phyloP scores from a whole-genome alignment of 2,797 vertebrate genomes.

The Siniperca scherzeri region DNA sequence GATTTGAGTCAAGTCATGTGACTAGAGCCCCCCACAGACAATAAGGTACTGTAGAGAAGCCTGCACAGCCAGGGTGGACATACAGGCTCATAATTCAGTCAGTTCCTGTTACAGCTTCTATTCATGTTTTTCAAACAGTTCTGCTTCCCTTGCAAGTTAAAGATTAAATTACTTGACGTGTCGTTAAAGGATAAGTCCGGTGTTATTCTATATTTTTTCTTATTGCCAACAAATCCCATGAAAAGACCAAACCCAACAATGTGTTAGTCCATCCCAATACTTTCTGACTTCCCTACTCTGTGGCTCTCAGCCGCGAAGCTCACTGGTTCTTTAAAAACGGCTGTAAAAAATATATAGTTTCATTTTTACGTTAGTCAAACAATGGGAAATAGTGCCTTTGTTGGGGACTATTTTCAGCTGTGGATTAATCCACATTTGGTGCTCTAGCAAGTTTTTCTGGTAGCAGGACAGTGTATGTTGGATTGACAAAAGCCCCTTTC shows the following conservation, averaged over 20 bases:
- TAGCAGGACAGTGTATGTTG: not conserved
- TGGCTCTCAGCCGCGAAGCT: not conserved
- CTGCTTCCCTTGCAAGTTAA: not conserved
- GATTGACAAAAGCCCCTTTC: too few species aligned
- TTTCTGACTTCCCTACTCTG: not conserved
- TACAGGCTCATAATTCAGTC: not conserved
- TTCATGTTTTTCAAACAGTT: not conserved
- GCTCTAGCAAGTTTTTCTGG: too few species aligned
- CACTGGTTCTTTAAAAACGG: not conserved
- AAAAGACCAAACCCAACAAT: not conserved
- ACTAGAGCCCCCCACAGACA: not conserved
- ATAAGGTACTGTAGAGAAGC: slow-evolving; percentile 48
- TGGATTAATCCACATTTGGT: not conserved
- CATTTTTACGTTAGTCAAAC: not conserved
- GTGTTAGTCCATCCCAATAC: not conserved
- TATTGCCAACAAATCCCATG: not conserved
- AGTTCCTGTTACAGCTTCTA: not conserved
- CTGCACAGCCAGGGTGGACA: not conserved
- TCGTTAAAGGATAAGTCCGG: not conserved
- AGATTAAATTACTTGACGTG: not conserved
- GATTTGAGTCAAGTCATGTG: too few species aligned
- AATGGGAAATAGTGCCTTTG: not conserved
- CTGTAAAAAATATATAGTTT: not conserved
- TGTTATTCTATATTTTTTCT: not conserved
- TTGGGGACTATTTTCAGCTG: not conserved